Evolutionary conservation across 2,797 vertebrate species (phyloP).

Genomic region (Poeciliopsis paucimaculata): DNA sequence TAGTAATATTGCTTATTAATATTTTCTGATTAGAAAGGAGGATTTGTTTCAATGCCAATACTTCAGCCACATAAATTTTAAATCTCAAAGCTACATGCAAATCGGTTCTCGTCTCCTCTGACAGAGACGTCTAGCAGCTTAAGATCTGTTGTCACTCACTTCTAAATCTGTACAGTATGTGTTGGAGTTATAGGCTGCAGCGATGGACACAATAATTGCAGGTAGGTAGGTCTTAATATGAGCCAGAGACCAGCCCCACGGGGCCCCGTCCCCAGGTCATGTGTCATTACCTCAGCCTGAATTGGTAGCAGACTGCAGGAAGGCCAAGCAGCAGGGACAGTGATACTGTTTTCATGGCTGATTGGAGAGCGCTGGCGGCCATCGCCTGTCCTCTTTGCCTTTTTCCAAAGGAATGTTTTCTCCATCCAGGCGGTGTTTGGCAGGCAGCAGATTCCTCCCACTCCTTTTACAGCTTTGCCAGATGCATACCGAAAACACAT

Average conservation of each 20-base stretch:
- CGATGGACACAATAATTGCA: conserved; percentile 29
- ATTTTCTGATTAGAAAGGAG: conserved; percentile 23
- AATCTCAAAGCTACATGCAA: neutral
- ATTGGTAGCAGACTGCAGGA: conserved; percentile 46
- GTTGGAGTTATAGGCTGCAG: conserved; percentile 19
- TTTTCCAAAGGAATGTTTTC: conserved; percentile 46
- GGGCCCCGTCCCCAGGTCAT: conserved; percentile 44
- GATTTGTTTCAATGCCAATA: conserved; percentile 39
- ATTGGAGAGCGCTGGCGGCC: conserved; percentile 69
- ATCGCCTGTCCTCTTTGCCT: conserved; percentile 62
- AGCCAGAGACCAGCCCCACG: conserved; percentile 37
- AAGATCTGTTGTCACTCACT: conserved; percentile 3
- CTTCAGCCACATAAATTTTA: neutral
- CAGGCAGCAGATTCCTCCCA: conserved; percentile 42
- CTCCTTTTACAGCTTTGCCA: conserved; percentile 40
- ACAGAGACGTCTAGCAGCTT: conserved; percentile 11
- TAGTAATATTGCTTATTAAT: conserved; percentile 24
- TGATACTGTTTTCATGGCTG: conserved; percentile 80
- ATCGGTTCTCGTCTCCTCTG: neutral
- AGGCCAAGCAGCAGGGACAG: conserved; percentile 64
- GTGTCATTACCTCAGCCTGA: conserved; percentile 66
- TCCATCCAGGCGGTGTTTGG: conserved; percentile 40
- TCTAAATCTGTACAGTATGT: neutral
- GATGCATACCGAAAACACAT: conserved; percentile 22
- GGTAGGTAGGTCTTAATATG: conserved; percentile 40